Conservation (phyloP, 2,888 invertebrate species). For the Artemia sinica region DNA sequence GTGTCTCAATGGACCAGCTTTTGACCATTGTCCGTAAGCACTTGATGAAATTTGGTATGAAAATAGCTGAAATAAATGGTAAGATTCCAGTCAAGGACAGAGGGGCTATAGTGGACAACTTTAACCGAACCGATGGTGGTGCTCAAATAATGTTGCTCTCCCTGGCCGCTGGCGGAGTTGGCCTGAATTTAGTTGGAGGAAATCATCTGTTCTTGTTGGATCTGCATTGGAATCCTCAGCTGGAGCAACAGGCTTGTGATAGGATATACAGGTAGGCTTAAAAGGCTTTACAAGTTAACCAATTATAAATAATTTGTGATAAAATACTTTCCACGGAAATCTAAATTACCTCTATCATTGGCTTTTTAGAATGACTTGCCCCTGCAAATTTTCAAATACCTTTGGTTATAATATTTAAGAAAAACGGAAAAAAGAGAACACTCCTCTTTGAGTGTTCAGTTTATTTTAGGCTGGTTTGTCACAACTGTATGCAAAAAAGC, state of each 20-base stretch:
- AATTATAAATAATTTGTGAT: slow-evolving; percentile 4
- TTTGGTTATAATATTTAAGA: no score
- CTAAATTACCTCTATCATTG: not conserved
- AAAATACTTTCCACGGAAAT: not conserved
- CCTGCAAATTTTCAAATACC: no score
- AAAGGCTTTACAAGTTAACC: slow-evolving; percentile 18
- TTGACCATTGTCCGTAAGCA: slow-evolving; percentile 51
- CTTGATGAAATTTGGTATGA: slow-evolving; percentile 38
- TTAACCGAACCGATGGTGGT: slow-evolving; percentile 44
- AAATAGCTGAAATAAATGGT: slow-evolving; percentile 54
- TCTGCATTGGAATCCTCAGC: slow-evolving; percentile 91
- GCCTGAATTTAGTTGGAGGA: slow-evolving; percentile 76
- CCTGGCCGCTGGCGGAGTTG: slow-evolving; percentile 81
- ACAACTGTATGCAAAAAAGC: no score
- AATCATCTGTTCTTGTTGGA: slow-evolving; percentile 79
- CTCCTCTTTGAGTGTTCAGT: no score
- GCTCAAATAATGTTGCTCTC: slow-evolving; percentile 51
- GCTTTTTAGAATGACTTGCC: not conserved
- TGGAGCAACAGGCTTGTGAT: slow-evolving; percentile 87
- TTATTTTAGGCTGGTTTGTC: no score
- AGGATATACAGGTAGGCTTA: slow-evolving; percentile 47
- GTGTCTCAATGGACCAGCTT: slow-evolving; percentile 87
- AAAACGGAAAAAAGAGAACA: no score
- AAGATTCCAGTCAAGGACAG: slow-evolving; percentile 51
- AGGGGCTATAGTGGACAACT: slow-evolving; percentile 46